Evolutionary conservation across 2,888 invertebrate species (phyloP), one percentile per base, ranked within the genome.

Genomic region (Ochropacha duplaris): DNA sequence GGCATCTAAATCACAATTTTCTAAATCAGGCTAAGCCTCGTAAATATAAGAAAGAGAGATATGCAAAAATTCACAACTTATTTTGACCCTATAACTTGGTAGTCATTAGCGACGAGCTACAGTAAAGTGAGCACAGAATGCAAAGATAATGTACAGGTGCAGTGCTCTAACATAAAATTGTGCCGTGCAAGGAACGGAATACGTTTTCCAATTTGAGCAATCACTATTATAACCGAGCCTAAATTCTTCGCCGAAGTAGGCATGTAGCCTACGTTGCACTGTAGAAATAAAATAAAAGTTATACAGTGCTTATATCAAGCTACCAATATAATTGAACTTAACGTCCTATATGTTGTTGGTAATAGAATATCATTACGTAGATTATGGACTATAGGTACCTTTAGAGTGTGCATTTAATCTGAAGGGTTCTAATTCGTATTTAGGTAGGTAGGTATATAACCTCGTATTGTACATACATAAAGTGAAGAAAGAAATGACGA

Each of bases 1-100:
- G 90, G 90, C 91, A 88, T 90, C 84, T 88, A 88, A 85, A 88
- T 91, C 90, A 91, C 88, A 86, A 83, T 82, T 75, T 65, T 71
- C 86, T 87, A 87, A 76, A 69, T 71, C 61, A 76, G 86, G 86
- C 90, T 88, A 90, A 87, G 88, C 86, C 86, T 85, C 69, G 66
- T 83, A 75, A 77, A 73, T 79, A 76, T 77, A 78, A 82, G 76
- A 83, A 76, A 78, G 60, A 85, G 77, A 87, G 89, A 90, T 90
- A 90, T 90, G 90, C 88, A 86, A 86, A 83, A 85, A 64, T 73
- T 89, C 88, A 88, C 87, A 90, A 90, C 86, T 72, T 85, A 79
- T 78, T 79, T 79, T 66, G 70, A 75, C 70, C 71, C 64, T 72
- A 69, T 26, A 19, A 44, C 44, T 44, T 44, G 44, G 16, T 19